Evolutionary conservation across 2,888 invertebrate genomes (phyloP), one percentile per base, ranked within the genome.

Genomic region (Ctenicera cuprea): DNA sequence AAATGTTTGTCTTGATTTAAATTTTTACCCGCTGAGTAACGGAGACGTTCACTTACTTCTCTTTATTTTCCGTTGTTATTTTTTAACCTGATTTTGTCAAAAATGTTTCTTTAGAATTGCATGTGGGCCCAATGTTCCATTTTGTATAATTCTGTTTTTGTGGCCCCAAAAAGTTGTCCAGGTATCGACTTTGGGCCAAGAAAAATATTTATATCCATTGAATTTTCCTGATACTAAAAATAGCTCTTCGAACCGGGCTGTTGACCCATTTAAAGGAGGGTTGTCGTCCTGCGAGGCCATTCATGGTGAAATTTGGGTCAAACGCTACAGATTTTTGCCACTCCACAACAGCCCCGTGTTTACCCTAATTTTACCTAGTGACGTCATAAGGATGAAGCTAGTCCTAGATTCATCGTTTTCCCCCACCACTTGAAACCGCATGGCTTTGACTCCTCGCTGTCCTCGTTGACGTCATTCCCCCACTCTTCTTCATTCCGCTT

Each of bases 241-340:
- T 76, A 76, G 73, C 70, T 59, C 18, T 30, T 79, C 82, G 80
- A 71, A 62, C n/a, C 76, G 81, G 83, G 83, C 82, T 84, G 83
- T 82, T 82, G 84, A 78, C 84, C 85, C 82, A 78, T 74, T 82
- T 80, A 68, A 62, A 71, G 64, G 63, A 75, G 77, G 81, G 80
- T 80, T 81, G 82, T 79, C 79, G 80, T 71, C 80, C 80, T 79
- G 76, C 79, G 78, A 78, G 78, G 79, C 82, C 82, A 82, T 82
- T 82, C 82, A 82, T 82, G 77, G 72, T 71, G 72, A 73, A 68
- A 80, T 79, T 72, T 80, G 78, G 82, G 82, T 81, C 82, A 75
- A 79, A 78, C 61, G 54, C 72, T 76, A 74, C 77, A 68, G 73
- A 63, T 52, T 63, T 63, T 71, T 64, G 43, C 65, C 37, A 45